Evolutionary conservation across 2,113 vertebrate species (phyloP).

Genomic region (Pheucticus melanocephalus): DNA sequence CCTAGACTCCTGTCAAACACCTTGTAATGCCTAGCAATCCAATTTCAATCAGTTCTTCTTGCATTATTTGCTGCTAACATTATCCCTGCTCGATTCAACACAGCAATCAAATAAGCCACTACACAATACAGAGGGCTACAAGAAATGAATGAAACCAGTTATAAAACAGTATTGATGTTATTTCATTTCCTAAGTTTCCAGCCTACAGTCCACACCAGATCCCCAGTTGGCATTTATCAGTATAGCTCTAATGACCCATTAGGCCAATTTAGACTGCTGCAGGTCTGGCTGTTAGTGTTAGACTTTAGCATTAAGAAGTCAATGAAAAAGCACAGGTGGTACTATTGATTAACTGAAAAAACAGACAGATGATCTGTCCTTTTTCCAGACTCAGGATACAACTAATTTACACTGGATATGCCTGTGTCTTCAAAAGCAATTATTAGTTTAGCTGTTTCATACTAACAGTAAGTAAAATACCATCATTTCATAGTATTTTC

Average conservation of each 20-base stretch:
- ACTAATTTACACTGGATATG: background rate
- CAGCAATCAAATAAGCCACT: background rate
- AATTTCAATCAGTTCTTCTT: background rate
- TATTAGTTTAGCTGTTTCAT: background rate
- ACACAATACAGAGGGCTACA: background rate
- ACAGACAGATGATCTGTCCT: background rate
- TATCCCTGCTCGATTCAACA: background rate
- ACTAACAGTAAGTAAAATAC: background rate
- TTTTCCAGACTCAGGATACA: background rate
- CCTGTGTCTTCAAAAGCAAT: background rate
- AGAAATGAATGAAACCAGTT: background rate
- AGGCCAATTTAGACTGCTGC: conserved; percentile 2
- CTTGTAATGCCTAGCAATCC: background rate
- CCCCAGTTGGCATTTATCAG: background rate
- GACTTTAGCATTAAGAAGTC: background rate
- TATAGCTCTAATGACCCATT: conserved; percentile 30
- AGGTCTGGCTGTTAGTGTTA: conserved; percentile 7
- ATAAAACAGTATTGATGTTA: background rate
- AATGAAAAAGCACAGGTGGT: conserved; percentile 27
- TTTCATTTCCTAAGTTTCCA: background rate
- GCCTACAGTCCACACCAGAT: background rate
- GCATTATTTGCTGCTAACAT: background rate
- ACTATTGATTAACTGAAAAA: conserved; percentile 24
- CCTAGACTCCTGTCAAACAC: background rate
- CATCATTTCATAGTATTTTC: background rate